Base-by-base conservation (phyloP, 2,113 vertebrate genomes). In the Neotoma lepida region DNA sequence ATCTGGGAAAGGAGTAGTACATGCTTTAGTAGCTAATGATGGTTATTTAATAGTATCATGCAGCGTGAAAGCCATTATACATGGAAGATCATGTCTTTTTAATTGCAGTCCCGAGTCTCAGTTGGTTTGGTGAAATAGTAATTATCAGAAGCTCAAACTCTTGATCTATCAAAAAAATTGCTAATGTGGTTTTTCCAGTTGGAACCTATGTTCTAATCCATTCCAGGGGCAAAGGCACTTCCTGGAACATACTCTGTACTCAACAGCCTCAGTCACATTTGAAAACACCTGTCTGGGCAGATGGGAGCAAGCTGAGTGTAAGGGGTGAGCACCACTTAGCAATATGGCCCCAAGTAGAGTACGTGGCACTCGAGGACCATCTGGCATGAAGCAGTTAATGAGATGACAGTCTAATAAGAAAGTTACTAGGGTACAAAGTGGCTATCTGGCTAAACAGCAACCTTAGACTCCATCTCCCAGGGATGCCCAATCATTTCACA, bases 71-170 rank as follows among this genome's bases (percentile, higher is more conserved):
- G 92, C 68, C 92, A 96, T 97, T 96, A 78, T 90, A 96, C 6
- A 4, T 93, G 88, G 94, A 92, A 88, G 92, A 80, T 93, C 33
- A 12, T 97, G 96, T 96, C 80, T 93, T 94, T 95, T 96, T 97
- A 88, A 97, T 96, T 93, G 93, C 54, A 92, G 46, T 88, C 81
- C 77, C 1, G n/a, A 95, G 81, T 96, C 96, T 95, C 93, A 56
- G 33, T 96, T 95, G 93, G 85, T 96, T 95, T 96, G 88, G 71
- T 93, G 71, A 81, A 94, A 96, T 86, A 86, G 81, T 93, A 95
- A 95, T 95, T 96, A 96, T 88, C 90, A 93, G 90, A 35, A 92
- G 46, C 61, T 92, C 94, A 88, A 86, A 96, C 6, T 95, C 93
- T 35, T 51, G 51, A 73, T 94, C 90, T 96, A 54, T 96, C 88